Evolutionary conservation across 2,113 vertebrate genomes (phyloP).

Genomic region (Cyphomyrus discorhynchus): DNA sequence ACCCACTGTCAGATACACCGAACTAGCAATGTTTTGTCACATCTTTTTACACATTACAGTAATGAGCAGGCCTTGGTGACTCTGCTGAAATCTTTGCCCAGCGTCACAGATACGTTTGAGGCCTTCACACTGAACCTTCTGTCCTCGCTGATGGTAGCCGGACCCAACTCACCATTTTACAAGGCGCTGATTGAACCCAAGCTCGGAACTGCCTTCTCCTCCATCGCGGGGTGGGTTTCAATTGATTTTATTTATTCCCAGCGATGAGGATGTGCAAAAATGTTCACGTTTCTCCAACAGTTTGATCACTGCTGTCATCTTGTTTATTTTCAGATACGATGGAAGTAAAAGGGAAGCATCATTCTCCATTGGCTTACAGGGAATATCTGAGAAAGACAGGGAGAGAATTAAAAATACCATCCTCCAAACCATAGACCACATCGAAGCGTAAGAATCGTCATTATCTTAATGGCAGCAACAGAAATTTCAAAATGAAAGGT

Average conservation of each 20-base stretch:
- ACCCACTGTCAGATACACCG: background rate
- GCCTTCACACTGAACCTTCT: slow-evolving; percentile 76
- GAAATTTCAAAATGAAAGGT: background rate
- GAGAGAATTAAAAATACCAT: slow-evolving; percentile 70
- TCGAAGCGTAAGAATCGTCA: slow-evolving; percentile 66
- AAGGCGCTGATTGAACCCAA: slow-evolving; percentile 85
- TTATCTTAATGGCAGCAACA: background rate
- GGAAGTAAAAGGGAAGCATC: slow-evolving; percentile 79
- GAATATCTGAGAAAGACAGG: slow-evolving; percentile 67
- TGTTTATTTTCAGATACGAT: slow-evolving; percentile 65
- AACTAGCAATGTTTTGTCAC: background rate
- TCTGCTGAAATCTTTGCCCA: slow-evolving; percentile 36
- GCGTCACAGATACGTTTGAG: slow-evolving; percentile 86
- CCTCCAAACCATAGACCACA: slow-evolving; percentile 66
- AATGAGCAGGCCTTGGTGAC: background rate
- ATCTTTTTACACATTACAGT: background rate
- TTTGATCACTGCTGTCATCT: background rate
- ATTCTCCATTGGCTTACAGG: slow-evolving; percentile 88
- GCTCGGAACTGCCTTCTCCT: slow-evolving; percentile 85
- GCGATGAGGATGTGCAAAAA: background rate
- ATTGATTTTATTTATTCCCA: background rate
- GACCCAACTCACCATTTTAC: slow-evolving; percentile 91
- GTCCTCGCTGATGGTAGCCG: slow-evolving; percentile 82
- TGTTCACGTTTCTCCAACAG: background rate
- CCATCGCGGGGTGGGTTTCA: slow-evolving; percentile 73